Evolutionary conservation across 2,888 invertebrate genomes (phyloP).

Genomic region (Rhorus exstirpatorius): DNA sequence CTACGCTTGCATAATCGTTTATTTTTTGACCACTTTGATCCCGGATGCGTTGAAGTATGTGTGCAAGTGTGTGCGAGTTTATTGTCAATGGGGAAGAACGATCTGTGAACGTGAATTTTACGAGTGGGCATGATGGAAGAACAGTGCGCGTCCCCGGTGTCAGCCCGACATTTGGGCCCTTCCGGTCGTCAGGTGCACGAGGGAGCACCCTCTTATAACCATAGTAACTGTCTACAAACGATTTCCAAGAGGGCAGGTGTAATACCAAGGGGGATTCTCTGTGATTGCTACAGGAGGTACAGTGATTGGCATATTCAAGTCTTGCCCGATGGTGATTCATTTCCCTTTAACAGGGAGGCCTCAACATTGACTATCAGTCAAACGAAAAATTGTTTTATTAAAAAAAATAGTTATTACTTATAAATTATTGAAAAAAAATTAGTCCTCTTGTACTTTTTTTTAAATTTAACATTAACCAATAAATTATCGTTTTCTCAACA

Average conservation of each 20-base stretch:
- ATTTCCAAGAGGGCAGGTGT: constrained; percentile 78
- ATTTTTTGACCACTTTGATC: not conserved
- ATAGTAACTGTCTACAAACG: constrained; percentile 55
- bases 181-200: constrained; percentile 79
- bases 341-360: no score
- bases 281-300: not conserved
- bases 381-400: no score
- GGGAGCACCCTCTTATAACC: constrained; percentile 44
- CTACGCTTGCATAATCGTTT: not conserved
- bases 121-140: constrained; percentile 1
- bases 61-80: not conserved
- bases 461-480: no score
- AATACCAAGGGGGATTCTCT: constrained; percentile 54
- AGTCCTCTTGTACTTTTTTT: no score
- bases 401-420: no score
- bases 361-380: no score
- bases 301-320: constrained; percentile 6
- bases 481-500: no score
- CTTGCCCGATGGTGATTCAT: not conserved
- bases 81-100: not conserved
- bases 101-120: not conserved
- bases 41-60: constrained; percentile 13
- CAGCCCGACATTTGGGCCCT: constrained; percentile 69
- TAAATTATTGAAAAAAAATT: no score
- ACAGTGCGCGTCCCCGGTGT: constrained; percentile 18